phyloP scores from a whole-genome alignment of 2,113 vertebrate genomes.

The Pithys albifrons region DNA sequence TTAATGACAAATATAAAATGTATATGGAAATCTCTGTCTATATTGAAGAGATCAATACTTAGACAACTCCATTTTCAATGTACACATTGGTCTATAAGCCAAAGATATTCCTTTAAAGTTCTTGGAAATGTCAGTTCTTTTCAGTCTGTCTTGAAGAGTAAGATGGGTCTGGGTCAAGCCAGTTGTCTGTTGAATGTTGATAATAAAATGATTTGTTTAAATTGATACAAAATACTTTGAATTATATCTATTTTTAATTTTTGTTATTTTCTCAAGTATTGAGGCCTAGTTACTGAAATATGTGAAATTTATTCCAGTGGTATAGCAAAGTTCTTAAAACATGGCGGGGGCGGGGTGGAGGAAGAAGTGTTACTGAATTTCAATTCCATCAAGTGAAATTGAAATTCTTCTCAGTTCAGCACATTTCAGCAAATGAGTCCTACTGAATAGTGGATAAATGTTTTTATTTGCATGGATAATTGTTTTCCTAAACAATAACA shows the following conservation, averaged over 20 bases:
- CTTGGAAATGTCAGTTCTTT: neutral
- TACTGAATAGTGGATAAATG: neutral
- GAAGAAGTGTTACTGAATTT: neutral
- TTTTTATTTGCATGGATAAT: neutral
- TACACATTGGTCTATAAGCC: neutral
- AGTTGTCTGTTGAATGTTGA: neutral
- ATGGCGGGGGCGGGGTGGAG: neutral
- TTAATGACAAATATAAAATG: neutral
- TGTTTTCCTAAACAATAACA: neutral
- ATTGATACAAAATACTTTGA: neutral
- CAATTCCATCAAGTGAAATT: neutral
- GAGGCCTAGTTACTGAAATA: neutral
- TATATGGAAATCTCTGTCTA: neutral
- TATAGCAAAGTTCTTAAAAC: neutral
- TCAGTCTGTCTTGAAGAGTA: neutral
- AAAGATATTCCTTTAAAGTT: neutral
- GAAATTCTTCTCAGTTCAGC: neutral
- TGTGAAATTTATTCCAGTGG: neutral
- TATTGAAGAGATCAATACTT: neutral
- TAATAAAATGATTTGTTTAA: neutral
- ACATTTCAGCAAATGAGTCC: neutral
- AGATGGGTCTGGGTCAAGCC: neutral
- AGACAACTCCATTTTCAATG: neutral
- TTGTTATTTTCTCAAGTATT: neutral
- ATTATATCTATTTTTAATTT: neutral